Evolutionary conservation across 2,113 vertebrate genomes (phyloP), one percentile per base, ranked within the genome.

Genomic region (Pionites leucogaster): DNA sequence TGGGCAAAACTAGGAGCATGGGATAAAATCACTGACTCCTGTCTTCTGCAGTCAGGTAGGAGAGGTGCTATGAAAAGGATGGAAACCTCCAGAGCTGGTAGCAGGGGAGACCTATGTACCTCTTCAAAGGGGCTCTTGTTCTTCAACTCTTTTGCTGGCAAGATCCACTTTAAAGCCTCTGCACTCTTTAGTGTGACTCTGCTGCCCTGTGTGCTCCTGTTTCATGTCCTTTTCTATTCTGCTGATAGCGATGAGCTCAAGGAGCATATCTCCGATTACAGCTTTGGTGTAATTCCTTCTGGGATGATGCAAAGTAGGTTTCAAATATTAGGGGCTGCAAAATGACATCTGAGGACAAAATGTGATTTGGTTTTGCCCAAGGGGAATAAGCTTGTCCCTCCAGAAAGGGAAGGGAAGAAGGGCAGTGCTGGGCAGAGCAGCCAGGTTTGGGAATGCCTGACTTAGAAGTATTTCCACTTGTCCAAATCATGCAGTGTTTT

Each of bases 71-170:
- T 0, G 7, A 52, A 41, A 67, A 68, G 31, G 57, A 44, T 18
- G 37, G 39, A 44, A 89, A 33, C 37, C 37, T 86, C 55, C 22
- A 35, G 74, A 79, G 64, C 50, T 88, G 25, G 9, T 20, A 49
- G 24, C 35, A 85, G 49, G 29, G 35, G 11, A 57, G 10, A 33
- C 12, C 16, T 20, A 59, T 3, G 5, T 94, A 99, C 99, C 98
- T 99, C 97, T 95, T 99, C 99, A 97, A 98, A 99, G 16, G 97
- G 97, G 77, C 98, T 98, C 89, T 97, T 98, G 57, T n/a, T 74
- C 46, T 70, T 95, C 20, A 97, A 23, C 65, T 98, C 97, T 60
- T 91, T 97, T 13, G 96, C 97, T 44, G 44, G 44, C 44, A 44
- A 44, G 44, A 44, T 44, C 44, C 44, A 44, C 44, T 44, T 44